Conservation (phyloP, 2,113 vertebrate genomes). For the Prionailurus viverrinus region DNA sequence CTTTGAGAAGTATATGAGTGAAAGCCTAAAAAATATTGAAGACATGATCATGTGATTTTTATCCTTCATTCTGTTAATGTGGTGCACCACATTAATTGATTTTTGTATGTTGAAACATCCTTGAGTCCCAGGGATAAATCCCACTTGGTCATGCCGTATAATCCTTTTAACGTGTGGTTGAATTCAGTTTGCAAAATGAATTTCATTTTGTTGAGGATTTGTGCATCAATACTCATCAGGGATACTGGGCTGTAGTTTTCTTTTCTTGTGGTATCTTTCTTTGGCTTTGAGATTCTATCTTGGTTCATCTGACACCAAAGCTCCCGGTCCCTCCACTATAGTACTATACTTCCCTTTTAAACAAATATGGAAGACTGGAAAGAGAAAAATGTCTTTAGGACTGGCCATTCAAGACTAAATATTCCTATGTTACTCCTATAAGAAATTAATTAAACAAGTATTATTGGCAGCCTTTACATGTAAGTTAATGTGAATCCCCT, state of each 20-base stretch:
- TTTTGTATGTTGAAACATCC: neutral
- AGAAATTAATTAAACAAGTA: neutral
- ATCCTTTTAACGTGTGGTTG: neutral
- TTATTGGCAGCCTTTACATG: neutral
- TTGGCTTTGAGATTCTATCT: neutral
- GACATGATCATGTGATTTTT: neutral
- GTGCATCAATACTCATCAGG: neutral
- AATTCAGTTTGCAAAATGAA: neutral
- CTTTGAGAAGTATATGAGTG: neutral
- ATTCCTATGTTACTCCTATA: neutral
- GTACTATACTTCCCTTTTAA: neutral
- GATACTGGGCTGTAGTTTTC: neutral
- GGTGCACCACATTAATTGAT: neutral
- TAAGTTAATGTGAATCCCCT: neutral
- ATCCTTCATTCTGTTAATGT: neutral
- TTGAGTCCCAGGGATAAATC: neutral
- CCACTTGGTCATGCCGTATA: neutral
- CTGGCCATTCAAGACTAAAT: neutral
- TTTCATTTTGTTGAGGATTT: neutral
- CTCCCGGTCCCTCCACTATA: neutral
- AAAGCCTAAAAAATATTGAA: neutral
- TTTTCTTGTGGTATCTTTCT: neutral
- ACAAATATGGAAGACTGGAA: neutral
- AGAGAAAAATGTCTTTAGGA: neutral
- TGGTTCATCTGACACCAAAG: neutral